A percentile compares a stretch with the other conserved stretches of the same genome.
Evolutionary conservation across 2,797 vertebrate genomes (phyloP).

Genomic region (Chaenodraco wilsoni): DNA sequence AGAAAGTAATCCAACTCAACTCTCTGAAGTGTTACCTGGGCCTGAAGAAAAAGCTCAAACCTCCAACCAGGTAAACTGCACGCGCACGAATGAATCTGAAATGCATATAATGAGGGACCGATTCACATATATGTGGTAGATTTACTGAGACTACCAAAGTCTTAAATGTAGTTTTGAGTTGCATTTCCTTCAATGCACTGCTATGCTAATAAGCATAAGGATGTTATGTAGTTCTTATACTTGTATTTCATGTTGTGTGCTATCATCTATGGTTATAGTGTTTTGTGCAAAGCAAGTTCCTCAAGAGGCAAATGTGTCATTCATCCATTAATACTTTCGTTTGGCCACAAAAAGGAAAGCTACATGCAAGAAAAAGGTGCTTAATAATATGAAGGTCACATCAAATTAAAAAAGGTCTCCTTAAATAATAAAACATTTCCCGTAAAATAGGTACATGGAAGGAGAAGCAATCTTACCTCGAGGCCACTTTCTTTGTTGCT

Average conservation of each 20-base stretch:
- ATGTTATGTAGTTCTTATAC: no score
- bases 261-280: no score
- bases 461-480: neutral
- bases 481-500: neutral
- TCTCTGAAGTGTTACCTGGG: conserved; percentile 92
- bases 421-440: neutral
- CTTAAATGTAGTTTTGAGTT: no score
- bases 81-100: neutral
- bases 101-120: no score
- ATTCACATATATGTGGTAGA: no score
- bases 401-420: neutral
- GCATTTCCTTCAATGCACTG: no score
- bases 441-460: neutral
- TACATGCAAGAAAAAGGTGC: neutral
- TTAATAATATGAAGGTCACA: neutral
- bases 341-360: neutral
- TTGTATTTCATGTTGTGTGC: no score
- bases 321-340: neutral
- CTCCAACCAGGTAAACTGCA: conserved; percentile 88
- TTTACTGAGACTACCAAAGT: no score
- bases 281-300: no score
- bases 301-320: no score
- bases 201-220: no score
- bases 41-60: conserved; percentile 92
- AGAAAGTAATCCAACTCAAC: conserved; percentile 86